phyloP scores from a whole-genome alignment of 2,113 vertebrate species.

The Brachyhypopomus occidentalis region DNA sequence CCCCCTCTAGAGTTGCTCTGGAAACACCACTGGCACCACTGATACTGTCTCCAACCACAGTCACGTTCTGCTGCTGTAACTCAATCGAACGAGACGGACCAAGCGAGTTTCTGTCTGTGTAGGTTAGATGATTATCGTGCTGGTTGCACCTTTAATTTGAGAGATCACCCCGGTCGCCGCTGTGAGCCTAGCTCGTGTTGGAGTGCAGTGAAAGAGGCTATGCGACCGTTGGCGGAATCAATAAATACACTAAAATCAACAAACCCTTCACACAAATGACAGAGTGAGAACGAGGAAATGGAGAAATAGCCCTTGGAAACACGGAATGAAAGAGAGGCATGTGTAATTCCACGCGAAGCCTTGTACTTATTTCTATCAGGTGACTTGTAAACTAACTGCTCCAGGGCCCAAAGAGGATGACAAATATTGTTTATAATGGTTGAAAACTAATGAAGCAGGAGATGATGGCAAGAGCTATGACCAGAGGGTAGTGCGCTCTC shows the following conservation, averaged over 20 bases:
- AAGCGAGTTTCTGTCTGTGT: neutral
- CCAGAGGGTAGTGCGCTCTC: conserved; percentile 42
- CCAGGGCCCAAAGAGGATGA: conserved; percentile 50
- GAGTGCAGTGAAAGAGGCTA: neutral
- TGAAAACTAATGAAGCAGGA: conserved; percentile 56
- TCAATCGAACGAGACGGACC: neutral
- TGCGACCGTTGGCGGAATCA: conserved; percentile 14
- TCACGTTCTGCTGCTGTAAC: neutral
- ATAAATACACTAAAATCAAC: conserved; percentile 28
- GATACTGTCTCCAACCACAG: neutral
- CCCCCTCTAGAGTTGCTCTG: no score
- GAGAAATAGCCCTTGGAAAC: conserved; percentile 25
- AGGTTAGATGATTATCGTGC: conserved; percentile 26
- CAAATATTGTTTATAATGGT: conserved; percentile 58
- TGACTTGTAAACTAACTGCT: conserved; percentile 59
- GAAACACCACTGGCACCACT: no score
- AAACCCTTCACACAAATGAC: conserved; percentile 13
- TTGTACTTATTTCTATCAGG: conserved; percentile 58
- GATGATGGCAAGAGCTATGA: conserved; percentile 47
- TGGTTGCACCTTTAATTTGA: conserved; percentile 38
- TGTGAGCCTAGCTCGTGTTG: neutral
- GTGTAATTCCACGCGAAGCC: conserved; percentile 51
- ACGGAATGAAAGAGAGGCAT: conserved; percentile 29
- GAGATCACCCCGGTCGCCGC: conserved; percentile 32
- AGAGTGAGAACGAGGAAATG: conserved; percentile 9